phyloP scores from a whole-genome alignment of 2,888 invertebrate genomes.

The Drosophila paramelanica region DNA sequence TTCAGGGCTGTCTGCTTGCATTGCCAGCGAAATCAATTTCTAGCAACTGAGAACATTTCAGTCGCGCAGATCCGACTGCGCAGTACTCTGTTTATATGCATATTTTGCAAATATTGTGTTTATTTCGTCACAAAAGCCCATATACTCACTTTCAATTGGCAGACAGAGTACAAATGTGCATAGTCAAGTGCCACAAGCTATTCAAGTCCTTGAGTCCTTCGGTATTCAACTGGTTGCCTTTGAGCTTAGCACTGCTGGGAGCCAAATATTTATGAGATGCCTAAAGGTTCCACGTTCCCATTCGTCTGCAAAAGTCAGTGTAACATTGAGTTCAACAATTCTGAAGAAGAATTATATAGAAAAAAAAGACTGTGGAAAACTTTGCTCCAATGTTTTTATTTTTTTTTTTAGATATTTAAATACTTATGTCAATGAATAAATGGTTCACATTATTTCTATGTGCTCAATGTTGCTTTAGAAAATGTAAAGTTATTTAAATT shows the following conservation, averaged over 20 bases:
- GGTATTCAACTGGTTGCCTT: constrained; percentile 9
- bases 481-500: too few species aligned
- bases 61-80: not conserved
- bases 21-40: constrained; percentile 12
- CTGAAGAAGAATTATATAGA: too few species aligned
- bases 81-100: not conserved
- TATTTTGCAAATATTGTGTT: too few species aligned
- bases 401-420: too few species aligned
- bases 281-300: too few species aligned
- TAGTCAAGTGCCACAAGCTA: constrained; percentile 15
- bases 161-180: not conserved
- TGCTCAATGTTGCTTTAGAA: too few species aligned
- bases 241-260: not conserved
- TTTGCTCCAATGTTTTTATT: too few species aligned
- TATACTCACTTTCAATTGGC: not conserved
- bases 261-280: not conserved
- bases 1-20: not conserved
- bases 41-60: not conserved
- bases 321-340: too few species aligned
- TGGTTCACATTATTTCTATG: too few species aligned
- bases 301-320: not conserved
- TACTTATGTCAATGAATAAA: too few species aligned
- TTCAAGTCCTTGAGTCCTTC: constrained; percentile 1
- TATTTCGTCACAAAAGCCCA: not conserved
- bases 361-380: too few species aligned